Base-by-base conservation (phyloP, 2,113 vertebrate species). In the Lycocorax pyrrhopterus region DNA sequence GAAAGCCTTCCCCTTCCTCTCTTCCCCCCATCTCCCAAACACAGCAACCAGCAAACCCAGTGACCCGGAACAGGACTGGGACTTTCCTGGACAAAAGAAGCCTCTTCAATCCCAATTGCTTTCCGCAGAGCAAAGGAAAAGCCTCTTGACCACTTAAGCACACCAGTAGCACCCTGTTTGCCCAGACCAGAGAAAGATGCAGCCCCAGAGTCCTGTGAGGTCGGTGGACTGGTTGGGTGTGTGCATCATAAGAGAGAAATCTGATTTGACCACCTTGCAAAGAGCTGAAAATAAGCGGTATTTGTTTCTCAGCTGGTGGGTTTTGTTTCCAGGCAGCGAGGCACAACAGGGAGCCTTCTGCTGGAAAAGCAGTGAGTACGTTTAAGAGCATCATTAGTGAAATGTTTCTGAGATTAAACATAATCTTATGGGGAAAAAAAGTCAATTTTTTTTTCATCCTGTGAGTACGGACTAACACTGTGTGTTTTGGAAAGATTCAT, bases 11-110 rank as follows among this genome's bases (percentile, higher is more conserved):
- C 44, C 52, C 27, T 63, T 49, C 23, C 29, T 64, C 16, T 71
- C 51, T 72, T 55, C 35, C 32, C 43, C 21, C 33, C 26, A 32
- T 52, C 78, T 73, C 75, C 71, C 46, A 60, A 92, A 94, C 2
- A 16, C 68, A 62, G 62, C 59, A 30, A 83, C 29, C 35, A 44
- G n/a, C 86, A 75, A 90, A 93, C 9, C 13, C 88, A 58, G 44
- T 89, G 94, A 94, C 93, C 94, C 37, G 0, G 80, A 96, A 92
- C 73, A 7, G 9, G 79, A 84, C 2, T 18, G 67, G 49, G 69
- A 63, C 72, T 58, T 87, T 22, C 43, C 59, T n/a, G 88, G 60
- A 55, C 90, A 94, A 96, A 87, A 94, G 87, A 32, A 89, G 52
- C 77, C 73, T 92, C 73, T 92, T 96, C 84, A 84, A 76, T 39